A percentile compares a stretch with the other conserved stretches of the same genome.
Evolutionary conservation across 2,113 vertebrate genomes (phyloP).

Genomic region (Amblyornis subalaris): DNA sequence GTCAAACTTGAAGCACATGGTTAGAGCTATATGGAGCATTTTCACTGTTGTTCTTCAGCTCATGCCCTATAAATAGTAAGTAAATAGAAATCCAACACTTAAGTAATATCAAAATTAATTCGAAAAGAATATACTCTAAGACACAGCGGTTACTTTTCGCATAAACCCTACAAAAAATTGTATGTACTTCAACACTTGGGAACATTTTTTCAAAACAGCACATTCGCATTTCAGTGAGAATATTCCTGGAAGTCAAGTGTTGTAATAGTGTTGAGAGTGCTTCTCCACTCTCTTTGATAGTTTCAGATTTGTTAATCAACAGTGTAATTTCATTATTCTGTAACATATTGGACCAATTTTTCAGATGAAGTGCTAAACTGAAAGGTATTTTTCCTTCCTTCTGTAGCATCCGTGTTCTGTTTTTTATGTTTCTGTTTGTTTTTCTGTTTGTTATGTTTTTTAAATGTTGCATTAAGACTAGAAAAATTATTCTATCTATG

Average conservation of each 20-base stretch:
- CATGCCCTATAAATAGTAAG: neutral
- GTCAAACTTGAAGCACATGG: neutral
- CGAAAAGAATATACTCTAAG: neutral
- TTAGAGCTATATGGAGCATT: neutral
- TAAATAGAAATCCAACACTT: neutral
- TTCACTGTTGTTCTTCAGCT: neutral
- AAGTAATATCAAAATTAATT: neutral
- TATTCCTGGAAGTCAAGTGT: neutral
- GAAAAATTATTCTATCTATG: neutral
- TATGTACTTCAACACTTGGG: neutral
- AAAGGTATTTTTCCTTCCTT: constrained; percentile 3
- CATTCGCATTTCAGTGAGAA: neutral
- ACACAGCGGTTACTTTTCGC: neutral
- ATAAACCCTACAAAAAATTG: neutral
- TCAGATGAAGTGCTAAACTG: constrained; percentile 12
- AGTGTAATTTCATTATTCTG: neutral
- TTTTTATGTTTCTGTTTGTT: no score
- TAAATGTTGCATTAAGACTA: neutral
- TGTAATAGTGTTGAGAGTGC: neutral
- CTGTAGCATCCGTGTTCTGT: constrained; percentile 2
- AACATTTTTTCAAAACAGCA: neutral
- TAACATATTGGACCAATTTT: neutral
- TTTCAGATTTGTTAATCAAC: neutral
- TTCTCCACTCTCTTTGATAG: neutral
- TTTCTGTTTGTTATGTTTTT: no score